Base-by-base conservation (phyloP, 2,113 vertebrate genomes). In the Pygoscelis antarcticus region DNA sequence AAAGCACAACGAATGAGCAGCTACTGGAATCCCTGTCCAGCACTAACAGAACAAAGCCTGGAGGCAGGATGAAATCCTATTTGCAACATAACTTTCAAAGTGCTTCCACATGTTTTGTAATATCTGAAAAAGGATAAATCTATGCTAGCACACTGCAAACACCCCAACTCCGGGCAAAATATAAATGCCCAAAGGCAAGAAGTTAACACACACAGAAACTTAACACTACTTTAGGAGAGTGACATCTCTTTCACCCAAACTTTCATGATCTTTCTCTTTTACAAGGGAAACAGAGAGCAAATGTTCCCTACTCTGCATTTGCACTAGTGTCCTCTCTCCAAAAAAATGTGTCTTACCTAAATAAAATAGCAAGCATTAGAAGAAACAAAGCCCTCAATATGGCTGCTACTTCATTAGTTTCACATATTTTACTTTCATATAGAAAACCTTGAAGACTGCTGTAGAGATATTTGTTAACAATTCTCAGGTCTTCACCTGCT, bases 271-370 rank as follows among this genome's bases (percentile, higher is more conserved):
- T 58, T 5, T 68, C 29, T 74, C 54, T 88, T 93, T 46, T 25
- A 90, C 19, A 76, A 34, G 18, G 65, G 20, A 93, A 89, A 61
- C 11, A 0, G 12, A 79, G 23, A 75, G 40, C 23, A 84, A 93
- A 36, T 0, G 0, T 23, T 58, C 25, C 20, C 6, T 51, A n/a
- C 22, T 76, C 60, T 2, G 0, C 27, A 27, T 47, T 60, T 89
- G 52, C 49, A 85, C 6, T 34, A 17, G 22, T 51, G n/a, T 51
- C 9, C 55, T 55, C n/a, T 49, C 3, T 30, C 55, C 11, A 66
- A 38, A 78, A 69, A n/a, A 13, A 38, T 0, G 36, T 46, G 3
- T 58, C 22, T 60, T 66, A 46, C 9, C n/a, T 77, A 66, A 83
- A 55, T 47, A 62, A 88, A 62, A 71, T 6, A 75, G 18, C 21